Evolutionary conservation across 1,140 invertebrate species (phyloP).

Genomic region (Mycetomoellerius zeteki): DNA sequence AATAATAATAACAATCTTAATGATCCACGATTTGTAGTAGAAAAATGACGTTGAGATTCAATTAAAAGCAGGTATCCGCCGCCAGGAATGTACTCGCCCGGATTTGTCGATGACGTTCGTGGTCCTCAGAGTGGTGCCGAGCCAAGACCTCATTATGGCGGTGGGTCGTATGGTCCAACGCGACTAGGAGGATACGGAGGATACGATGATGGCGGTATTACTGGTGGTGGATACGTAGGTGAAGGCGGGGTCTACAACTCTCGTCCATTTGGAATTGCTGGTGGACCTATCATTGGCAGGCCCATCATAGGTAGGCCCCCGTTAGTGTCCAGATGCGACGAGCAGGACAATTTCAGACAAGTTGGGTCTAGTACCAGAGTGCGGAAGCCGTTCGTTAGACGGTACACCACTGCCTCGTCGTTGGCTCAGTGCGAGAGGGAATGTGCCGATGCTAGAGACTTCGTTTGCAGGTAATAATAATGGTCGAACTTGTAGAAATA

Average conservation of each 20-base stretch:
- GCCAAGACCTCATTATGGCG: constrained; percentile 79
- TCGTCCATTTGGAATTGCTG: constrained; percentile 81
- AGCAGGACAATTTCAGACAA: constrained; percentile 93
- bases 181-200: constrained; percentile 70
- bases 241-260: constrained; percentile 84
- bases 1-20: not conserved
- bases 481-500: not conserved
- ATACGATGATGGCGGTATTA: constrained; percentile 76
- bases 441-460: constrained; percentile 93
- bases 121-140: constrained; percentile 62
- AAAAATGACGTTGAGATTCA: not conserved
- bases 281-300: constrained; percentile 84
- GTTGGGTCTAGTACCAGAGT: constrained; percentile 92
- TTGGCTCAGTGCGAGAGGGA: constrained; percentile 93
- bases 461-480: constrained; percentile 89
- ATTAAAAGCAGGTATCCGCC: constrained; percentile 73
- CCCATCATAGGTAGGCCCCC: constrained; percentile 85
- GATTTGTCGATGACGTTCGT: constrained; percentile 75
- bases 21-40: not conserved
- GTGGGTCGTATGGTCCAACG: constrained; percentile 76
- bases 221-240: constrained; percentile 84
- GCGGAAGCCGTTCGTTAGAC: constrained; percentile 92
- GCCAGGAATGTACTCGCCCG: constrained; percentile 53
- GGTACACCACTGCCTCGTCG: constrained; percentile 91
- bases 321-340: constrained; percentile 90